phyloP scores from a whole-genome alignment of 2,888 invertebrate genomes.

The Yponomeuta sedellus region DNA sequence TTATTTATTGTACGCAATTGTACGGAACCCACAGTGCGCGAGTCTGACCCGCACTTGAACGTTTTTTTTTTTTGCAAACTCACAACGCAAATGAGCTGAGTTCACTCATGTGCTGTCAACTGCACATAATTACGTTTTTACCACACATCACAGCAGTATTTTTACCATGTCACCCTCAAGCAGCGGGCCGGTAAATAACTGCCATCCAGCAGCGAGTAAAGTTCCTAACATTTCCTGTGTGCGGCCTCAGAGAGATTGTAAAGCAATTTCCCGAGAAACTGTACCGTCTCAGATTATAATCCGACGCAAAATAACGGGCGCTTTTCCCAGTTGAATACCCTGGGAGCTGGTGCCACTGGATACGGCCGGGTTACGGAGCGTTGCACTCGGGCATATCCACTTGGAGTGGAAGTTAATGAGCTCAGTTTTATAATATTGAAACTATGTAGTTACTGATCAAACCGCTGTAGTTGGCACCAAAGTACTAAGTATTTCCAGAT shows the following conservation, averaged over 20 bases:
- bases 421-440: not conserved
- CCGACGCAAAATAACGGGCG: not conserved
- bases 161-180: not conserved
- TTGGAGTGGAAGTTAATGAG: not conserved
- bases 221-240: not conserved
- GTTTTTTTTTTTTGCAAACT: too few species aligned
- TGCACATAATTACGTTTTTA: too few species aligned
- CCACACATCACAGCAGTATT: too few species aligned
- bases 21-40: too few species aligned
- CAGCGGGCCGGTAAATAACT: not conserved
- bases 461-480: not conserved
- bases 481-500: not conserved
- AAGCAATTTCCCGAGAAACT: conserved; percentile 17
- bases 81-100: too few species aligned
- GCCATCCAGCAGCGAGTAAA: not conserved
- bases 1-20: too few species aligned
- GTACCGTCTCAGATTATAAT: not conserved
- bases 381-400: conserved; percentile 15
- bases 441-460: not conserved
- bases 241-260: not conserved
- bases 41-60: too few species aligned
- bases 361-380: conserved; percentile 7
- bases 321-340: not conserved
- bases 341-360: not conserved
- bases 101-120: too few species aligned